Evolutionary conservation across 2,113 vertebrate species (phyloP).

Genomic region (Pipa parva): DNA sequence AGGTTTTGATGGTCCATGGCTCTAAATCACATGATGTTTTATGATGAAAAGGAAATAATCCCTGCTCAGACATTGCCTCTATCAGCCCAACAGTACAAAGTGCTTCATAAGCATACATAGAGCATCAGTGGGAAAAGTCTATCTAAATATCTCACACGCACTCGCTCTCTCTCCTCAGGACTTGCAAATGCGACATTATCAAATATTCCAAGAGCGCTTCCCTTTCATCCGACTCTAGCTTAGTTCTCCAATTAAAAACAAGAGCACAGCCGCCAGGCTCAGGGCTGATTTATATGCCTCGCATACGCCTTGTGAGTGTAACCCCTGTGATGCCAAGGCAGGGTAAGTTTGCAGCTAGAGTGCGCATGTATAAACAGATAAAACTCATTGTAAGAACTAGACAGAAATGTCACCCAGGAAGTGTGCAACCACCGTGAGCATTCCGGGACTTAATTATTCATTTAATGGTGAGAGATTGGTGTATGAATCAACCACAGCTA

Average conservation of each 20-base stretch:
- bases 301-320: constrained; percentile 69
- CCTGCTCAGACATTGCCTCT: constrained; percentile 91
- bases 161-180: constrained; percentile 79
- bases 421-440: too few relatives aligned
- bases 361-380: too few relatives aligned
- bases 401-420: too few relatives aligned
- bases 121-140: constrained; percentile 62
- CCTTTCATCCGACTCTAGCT: constrained; percentile 86
- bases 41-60: constrained; percentile 99
- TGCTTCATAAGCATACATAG: constrained; percentile 69
- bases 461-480: too few relatives aligned
- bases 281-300: constrained; percentile 93
- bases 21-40: constrained; percentile 97
- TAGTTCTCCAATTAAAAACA: constrained; percentile 89
- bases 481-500: too few relatives aligned
- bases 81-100: constrained; percentile 91
- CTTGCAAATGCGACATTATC: constrained; percentile 98
- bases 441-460: too few relatives aligned
- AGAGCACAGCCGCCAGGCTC: constrained; percentile 73
- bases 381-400: too few relatives aligned
- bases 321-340: background rate
- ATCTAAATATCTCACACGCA: too few relatives aligned
- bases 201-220: constrained; percentile 88
- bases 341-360: too few relatives aligned
- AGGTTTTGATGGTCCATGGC: constrained; percentile 95